Base-by-base conservation (phyloP, 2,888 invertebrate species). In the Tridacna gigas region DNA sequence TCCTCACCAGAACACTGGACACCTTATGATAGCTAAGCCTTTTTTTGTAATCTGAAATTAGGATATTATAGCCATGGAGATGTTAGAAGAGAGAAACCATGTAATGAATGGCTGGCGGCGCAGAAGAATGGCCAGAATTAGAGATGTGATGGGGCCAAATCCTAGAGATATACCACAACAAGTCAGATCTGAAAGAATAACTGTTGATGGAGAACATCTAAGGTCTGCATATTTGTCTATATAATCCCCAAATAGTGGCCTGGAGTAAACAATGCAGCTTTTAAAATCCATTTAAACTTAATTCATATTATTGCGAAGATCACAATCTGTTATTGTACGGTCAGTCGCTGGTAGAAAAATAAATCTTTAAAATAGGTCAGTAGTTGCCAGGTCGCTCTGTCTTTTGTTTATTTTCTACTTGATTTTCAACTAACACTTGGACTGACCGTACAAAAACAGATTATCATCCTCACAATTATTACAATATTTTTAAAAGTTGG, bases 201-300 rank as follows among this genome's bases (percentile, higher is more conserved):
- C 77, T 63, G 86, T 92, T 28, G 93, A 93, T 86, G 93, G 93
- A 28, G 94, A 94, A 74, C 83, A 92, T 67, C 76, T 94, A 20
- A 92, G 93, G 94, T 94, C 79, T 13, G 18, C 18, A 26, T 5
- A 11, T 20, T 56, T 56, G 20, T 56, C 5, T 56, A 20, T 51
- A 51, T 13, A 11, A 11, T 51, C 51, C 15, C 15, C 15, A 51
- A 51, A 51, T 15, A 13, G 11, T 51, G 51, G 15, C 15, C 15
- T 51, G 51, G 15, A 51, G 12, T 15, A 11, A 13, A 51, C 51
- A 13, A 51, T 13, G 51, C 11, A 13, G 51, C 51, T 13, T 51
- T 51, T 51, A 13, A 51, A 51, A 51, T 13, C 11, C 15, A 51
- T 51, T 51, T n/a, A n/a, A n/a, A n/a, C n/a, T n/a, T n/a, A n/a